Evolutionary conservation across 53 echinoderm and acorn worm species (phyloP).

Genomic region (Holothuria scabra): DNA sequence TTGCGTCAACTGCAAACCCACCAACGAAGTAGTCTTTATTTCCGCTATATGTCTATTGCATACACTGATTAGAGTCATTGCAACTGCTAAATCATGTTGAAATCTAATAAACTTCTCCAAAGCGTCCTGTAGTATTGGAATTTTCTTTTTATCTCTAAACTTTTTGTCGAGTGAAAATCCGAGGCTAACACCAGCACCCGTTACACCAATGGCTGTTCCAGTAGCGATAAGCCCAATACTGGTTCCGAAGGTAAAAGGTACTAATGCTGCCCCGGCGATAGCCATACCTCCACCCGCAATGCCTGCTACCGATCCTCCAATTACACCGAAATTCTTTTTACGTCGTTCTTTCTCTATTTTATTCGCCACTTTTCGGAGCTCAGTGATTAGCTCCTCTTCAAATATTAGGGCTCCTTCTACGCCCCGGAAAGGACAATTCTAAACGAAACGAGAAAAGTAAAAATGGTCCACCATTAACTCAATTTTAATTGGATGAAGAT

Average conservation of each 20-base stretch:
- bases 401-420: no score
- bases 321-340: background rate
- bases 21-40: no score
- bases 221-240: background rate
- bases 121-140: background rate
- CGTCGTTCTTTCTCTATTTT: background rate
- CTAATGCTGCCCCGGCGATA: background rate
- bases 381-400: background rate
- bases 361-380: background rate
- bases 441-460: no score
- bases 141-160: background rate
- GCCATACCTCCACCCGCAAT: background rate
- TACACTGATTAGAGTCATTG: no score
- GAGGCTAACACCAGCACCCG: background rate
- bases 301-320: background rate
- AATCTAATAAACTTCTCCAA: background rate
- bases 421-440: no score
- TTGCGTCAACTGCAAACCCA: no score
- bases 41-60: no score
- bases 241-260: slow-evolving; percentile 2
- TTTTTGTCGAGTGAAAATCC: slow-evolving; percentile 10
- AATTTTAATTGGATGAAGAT: no score
- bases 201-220: background rate
- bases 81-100: no score
- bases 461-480: no score